Evolutionary conservation across 1,140 invertebrate species (phyloP).

Genomic region (Sipha flava): DNA sequence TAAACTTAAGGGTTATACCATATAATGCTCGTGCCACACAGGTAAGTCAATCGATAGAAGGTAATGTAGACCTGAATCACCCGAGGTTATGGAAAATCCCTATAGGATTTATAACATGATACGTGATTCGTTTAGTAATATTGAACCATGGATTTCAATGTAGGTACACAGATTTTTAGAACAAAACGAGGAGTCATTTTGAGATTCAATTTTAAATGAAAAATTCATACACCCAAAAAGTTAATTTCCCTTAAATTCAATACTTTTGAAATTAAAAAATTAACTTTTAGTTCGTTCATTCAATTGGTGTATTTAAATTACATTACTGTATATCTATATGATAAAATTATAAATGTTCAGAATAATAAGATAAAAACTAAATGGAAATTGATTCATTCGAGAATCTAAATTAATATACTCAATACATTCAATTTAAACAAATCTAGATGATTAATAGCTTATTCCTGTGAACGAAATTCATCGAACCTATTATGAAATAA

Average conservation of each 20-base stretch:
- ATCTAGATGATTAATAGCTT: not conserved
- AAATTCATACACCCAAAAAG: not conserved
- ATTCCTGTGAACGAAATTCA: not conserved
- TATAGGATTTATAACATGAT: not conserved
- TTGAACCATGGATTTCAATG: not conserved
- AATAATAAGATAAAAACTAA: not conserved
- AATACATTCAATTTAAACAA: not conserved
- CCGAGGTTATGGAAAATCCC: not conserved
- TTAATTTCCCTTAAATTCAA: not conserved
- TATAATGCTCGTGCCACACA: not conserved
- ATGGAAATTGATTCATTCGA: not conserved
- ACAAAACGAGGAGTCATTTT: not conserved
- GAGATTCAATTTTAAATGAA: not conserved
- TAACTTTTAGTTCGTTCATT: not conserved
- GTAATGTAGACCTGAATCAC: not conserved
- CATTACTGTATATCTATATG: not conserved
- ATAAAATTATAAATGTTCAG: not conserved
- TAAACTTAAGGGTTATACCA: not conserved
- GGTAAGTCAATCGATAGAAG: not conserved
- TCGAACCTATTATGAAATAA: not conserved
- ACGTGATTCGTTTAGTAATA: slow-evolving; percentile 6
- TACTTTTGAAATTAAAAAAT: not conserved
- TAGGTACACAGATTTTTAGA: not conserved
- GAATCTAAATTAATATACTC: not conserved
- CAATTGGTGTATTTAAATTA: not conserved